Evolutionary conservation across 1,140 invertebrate species (phyloP).

Genomic region (Myzus persicae): DNA sequence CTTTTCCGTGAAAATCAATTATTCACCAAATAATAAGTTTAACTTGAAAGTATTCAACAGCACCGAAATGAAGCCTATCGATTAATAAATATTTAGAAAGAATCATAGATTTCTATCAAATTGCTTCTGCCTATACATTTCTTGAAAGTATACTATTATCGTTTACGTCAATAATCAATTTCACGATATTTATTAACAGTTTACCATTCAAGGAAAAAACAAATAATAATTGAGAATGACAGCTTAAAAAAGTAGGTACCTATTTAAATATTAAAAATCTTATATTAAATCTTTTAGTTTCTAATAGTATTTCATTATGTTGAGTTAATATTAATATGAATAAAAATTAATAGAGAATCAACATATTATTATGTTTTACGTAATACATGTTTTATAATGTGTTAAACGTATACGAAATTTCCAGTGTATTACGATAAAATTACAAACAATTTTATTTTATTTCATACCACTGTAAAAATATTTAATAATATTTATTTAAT

Average conservation of each 20-base stretch:
- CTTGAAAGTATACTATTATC: neutral
- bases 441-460: neutral
- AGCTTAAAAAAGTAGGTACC: neutral
- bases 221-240: neutral
- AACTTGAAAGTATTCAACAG: neutral
- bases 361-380: neutral
- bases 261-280: neutral
- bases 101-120: neutral
- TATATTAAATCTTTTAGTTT: neutral
- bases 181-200: neutral
- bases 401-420: neutral
- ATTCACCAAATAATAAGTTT: neutral
- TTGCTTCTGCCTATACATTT: neutral
- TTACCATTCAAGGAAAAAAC: neutral
- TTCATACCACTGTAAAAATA: neutral
- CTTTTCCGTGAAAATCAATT: neutral
- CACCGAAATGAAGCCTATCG: neutral
- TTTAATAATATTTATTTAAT: neutral
- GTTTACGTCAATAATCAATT: neutral
- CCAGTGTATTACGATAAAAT: neutral
- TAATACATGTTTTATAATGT: neutral
- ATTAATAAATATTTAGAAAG: neutral
- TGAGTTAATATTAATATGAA: neutral
- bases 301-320: neutral
- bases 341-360: neutral